Conservation (phyloP, 2,888 invertebrate genomes). For the Limnephilus rhombicus region DNA sequence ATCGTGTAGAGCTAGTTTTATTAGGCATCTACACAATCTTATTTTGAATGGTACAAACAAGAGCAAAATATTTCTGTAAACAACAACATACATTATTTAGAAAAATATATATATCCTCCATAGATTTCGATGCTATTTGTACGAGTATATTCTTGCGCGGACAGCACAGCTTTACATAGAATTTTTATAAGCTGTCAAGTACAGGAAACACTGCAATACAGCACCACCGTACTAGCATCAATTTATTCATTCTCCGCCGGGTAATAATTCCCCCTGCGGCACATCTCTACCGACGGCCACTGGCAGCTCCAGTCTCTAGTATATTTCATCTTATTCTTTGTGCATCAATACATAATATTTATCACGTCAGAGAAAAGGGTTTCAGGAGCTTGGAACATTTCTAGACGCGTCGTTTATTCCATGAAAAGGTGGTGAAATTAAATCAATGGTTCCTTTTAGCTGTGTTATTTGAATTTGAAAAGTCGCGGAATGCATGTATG, state of each 20-base stretch:
- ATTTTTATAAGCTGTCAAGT: slow-evolving; percentile 44
- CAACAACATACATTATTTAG: too few relatives aligned
- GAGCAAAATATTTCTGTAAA: too few relatives aligned
- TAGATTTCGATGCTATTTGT: background rate
- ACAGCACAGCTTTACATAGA: slow-evolving; percentile 1
- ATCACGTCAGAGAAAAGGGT: background rate
- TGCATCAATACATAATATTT: background rate
- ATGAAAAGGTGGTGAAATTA: background rate
- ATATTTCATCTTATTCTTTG: background rate
- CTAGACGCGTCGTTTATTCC: background rate
- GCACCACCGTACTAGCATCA: slow-evolving; percentile 23
- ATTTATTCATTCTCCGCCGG: slow-evolving; percentile 36
- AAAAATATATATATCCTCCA: too few relatives aligned
- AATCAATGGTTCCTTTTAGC: background rate
- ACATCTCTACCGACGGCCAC: background rate
- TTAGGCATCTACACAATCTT: too few relatives aligned
- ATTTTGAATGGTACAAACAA: too few relatives aligned
- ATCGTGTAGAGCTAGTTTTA: too few relatives aligned
- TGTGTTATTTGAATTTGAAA: background rate
- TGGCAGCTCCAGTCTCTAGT: background rate
- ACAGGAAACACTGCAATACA: slow-evolving; percentile 18
- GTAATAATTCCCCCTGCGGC: slow-evolving; percentile 33
- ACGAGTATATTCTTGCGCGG: background rate
- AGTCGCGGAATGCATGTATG: background rate
- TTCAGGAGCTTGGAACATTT: background rate